phyloP scores from a whole-genome alignment of 2,888 invertebrate genomes.

The Acanthoscelides obtectus region DNA sequence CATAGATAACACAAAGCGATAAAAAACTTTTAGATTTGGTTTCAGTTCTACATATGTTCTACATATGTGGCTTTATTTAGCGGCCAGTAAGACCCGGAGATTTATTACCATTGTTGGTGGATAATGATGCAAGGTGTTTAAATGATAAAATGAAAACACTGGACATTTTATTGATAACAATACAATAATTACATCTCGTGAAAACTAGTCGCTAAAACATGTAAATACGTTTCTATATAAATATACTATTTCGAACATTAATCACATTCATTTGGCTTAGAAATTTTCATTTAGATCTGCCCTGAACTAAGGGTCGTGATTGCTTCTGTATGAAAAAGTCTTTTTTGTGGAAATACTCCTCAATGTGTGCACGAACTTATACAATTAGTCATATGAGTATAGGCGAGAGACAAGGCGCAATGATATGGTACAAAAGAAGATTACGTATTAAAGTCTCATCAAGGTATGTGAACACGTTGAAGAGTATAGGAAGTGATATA shows the following conservation, averaged over 20 bases:
- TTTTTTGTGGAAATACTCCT: background rate
- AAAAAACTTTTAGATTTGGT: too few species aligned
- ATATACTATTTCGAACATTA: conserved; percentile 23
- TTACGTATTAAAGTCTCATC: background rate
- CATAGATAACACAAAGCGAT: too few species aligned
- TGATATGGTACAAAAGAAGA: background rate
- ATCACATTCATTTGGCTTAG: conserved; percentile 23
- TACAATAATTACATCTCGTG: conserved; percentile 23
- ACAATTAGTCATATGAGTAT: background rate
- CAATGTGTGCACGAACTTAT: background rate
- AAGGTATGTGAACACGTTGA: background rate
- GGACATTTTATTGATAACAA: conserved; percentile 21
- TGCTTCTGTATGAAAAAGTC: background rate
- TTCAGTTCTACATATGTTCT: too few species aligned
- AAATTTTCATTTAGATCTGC: background rate
- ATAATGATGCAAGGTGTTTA: too few species aligned
- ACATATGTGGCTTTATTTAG: too few species aligned
- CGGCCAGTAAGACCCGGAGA: too few species aligned
- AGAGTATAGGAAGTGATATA: background rate
- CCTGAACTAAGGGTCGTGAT: background rate
- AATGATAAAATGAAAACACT: conserved; percentile 9
- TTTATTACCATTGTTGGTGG: too few species aligned
- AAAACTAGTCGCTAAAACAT: conserved; percentile 22
- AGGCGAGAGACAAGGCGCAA: background rate
- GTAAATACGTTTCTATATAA: conserved; percentile 25